Evolutionary conservation across 1,140 invertebrate species (phyloP), one percentile per base, ranked within the genome.

Genomic region (Planococcus citri): DNA sequence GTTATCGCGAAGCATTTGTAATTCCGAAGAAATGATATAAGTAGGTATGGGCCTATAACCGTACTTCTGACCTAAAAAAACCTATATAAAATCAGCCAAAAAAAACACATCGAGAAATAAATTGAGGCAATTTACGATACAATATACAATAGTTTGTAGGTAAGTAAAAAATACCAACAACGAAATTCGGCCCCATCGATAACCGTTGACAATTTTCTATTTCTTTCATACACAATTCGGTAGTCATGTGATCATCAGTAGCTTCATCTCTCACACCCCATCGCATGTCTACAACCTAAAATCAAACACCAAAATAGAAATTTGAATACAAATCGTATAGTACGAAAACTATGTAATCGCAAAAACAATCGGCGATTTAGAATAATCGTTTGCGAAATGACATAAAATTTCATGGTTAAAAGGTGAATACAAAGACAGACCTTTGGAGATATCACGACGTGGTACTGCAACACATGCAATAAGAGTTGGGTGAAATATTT

Each of bases 181-280:
- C 94, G 80, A 98, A 98, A 78, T 98, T 98, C 0, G 96, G 95
- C 0, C 95, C 95, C 89, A 98, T 96, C 0, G 95, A 98, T 0
- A 98, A 80, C 17, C 95, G 82, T 78, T 98, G 95, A 78, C 95
- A 98, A 79, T 97, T 98, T 78, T 92, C 88, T 71, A 98, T 98
- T 82, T 98, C 96, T 72, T 91, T 87, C 92, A 98, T 97, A 77
- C 95, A 98, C 0, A 98, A 84, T 75, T 97, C 92, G 0, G 95
- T 97, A 9, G 95, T 98, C 94, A 97, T 96, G 80, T 98, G 95
- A 86, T 98, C 95, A 77, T 98, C 95, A 0, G 95, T 98, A 0
- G 95, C 94, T 80, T 98, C 95, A 76, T 98, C 95, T 75, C 91
- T 82, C 1, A 94, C 89, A 22, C 95, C 96, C 95, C 96, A 98